Conservation (phyloP, 1,140 invertebrate genomes). For the Drosophila mojavensis region DNA sequence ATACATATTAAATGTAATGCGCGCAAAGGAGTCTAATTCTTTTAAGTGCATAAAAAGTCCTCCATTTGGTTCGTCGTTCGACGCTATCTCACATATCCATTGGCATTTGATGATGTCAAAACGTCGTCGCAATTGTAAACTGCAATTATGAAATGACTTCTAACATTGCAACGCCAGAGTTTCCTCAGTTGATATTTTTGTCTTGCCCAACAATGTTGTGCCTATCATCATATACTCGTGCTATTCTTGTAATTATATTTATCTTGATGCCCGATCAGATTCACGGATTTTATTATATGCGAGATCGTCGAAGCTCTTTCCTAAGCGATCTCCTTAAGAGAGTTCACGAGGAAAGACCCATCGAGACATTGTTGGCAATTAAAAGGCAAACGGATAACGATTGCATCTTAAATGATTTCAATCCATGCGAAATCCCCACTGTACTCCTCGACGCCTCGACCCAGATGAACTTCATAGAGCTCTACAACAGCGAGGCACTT, state of each 20-base stretch:
- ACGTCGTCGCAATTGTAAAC: neutral
- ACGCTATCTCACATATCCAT: neutral
- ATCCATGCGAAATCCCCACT: neutral
- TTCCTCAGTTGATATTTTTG: neutral
- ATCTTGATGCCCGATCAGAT: neutral
- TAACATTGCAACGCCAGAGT: neutral
- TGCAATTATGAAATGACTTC: neutral
- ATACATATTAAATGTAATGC: too few relatives aligned
- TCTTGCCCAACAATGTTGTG: constrained; percentile 10
- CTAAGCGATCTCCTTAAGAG: constrained; percentile 4
- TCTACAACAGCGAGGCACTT: constrained; percentile 19
- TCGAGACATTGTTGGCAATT: constrained; percentile 13
- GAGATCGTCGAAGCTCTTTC: neutral
- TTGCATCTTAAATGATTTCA: constrained; percentile 20
- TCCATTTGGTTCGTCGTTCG: neutral
- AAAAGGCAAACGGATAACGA: neutral
- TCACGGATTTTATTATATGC: neutral
- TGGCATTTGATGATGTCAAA: neutral
- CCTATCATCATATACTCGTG: neutral
- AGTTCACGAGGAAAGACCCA: neutral
- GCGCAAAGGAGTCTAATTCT: neutral
- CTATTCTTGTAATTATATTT: constrained; percentile 1
- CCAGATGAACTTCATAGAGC: neutral
- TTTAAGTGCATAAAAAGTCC: neutral
- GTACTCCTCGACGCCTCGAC: neutral